Evolutionary conservation across 2,113 vertebrate genomes (phyloP).

Genomic region (Rhizomys pruinosus): DNA sequence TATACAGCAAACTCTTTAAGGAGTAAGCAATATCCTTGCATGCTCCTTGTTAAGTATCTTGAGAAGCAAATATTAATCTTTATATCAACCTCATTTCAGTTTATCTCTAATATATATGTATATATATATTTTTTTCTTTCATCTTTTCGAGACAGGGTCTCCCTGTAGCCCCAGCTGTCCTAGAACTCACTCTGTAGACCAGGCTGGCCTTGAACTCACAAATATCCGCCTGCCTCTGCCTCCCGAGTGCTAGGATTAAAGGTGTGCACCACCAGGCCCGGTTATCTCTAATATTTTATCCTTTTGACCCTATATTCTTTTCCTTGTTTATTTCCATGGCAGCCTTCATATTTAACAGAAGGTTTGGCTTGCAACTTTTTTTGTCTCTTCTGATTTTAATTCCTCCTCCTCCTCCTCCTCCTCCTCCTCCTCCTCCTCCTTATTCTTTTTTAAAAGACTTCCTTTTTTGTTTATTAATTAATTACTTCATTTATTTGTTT

Average conservation of each 20-base stretch:
- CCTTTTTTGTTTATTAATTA: too few species aligned
- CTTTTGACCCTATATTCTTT: neutral
- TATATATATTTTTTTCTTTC: too few species aligned
- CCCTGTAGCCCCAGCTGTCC: too few species aligned
- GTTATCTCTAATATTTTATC: neutral
- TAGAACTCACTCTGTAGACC: too few species aligned
- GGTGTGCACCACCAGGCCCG: too few species aligned
- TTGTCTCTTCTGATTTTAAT: neutral
- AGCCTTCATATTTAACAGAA: constrained; percentile 36
- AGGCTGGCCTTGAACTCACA: too few species aligned
- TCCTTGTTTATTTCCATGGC: neutral
- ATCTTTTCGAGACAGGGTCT: too few species aligned
- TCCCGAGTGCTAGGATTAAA: too few species aligned
- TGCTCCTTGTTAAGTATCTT: neutral
- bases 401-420: neutral
- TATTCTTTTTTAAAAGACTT: too few species aligned
- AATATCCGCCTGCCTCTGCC: too few species aligned
- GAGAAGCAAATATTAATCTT: neutral
- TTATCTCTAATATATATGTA: neutral
- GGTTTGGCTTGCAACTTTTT: neutral
- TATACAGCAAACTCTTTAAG: neutral
- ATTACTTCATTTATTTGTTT: too few species aligned
- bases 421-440: too few species aligned
- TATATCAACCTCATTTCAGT: neutral
- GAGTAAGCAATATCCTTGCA: neutral